Percentiles rank a stretch among this genome's conserved stretches.
phyloP scores from a whole-genome alignment of 2,888 invertebrate genomes.

The Thereva unica region DNA sequence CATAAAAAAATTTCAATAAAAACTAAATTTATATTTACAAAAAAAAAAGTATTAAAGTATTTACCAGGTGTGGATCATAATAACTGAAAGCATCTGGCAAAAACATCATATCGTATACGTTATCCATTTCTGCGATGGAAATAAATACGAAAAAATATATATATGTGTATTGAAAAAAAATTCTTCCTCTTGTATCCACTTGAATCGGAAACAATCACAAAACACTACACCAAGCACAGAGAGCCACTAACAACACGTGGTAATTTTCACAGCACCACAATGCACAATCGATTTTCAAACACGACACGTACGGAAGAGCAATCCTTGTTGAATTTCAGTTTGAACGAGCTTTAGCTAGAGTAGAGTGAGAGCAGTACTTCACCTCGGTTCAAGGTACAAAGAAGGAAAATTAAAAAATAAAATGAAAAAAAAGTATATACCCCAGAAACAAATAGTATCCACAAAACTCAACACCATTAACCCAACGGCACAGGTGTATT shows the following conservation, averaged over 20 bases:
- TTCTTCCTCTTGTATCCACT: neutral
- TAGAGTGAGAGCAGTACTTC: slow-evolving; percentile 9
- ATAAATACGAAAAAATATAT: neutral
- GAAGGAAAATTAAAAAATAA: neutral
- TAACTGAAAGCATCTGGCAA: slow-evolving; percentile 68
- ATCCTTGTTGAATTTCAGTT: slow-evolving; percentile 4
- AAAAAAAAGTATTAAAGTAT: slow-evolving; percentile 47
- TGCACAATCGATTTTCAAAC: slow-evolving; percentile 27
- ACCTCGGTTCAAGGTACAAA: slow-evolving; percentile 9
- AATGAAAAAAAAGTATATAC: neutral
- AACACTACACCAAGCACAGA: slow-evolving; percentile 6
- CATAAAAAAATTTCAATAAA: too few species aligned
- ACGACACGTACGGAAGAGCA: slow-evolving; percentile 19
- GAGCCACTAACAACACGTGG: neutral
- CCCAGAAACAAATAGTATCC: slow-evolving; percentile 14
- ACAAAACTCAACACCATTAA: slow-evolving; percentile 3
- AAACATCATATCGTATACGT: slow-evolving; percentile 64
- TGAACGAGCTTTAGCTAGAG: slow-evolving; percentile 10
- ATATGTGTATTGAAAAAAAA: too few species aligned
- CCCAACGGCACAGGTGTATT: slow-evolving; percentile 16
- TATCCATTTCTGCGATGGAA: slow-evolving; percentile 35
- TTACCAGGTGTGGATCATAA: slow-evolving; percentile 65
- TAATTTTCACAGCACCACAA: neutral
- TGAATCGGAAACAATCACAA: slow-evolving; percentile 19
- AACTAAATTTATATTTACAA: neutral